Evolutionary conservation across 2,797 vertebrate species (phyloP), one percentile per base, ranked within the genome.

Genomic region (Vireo griseus): DNA sequence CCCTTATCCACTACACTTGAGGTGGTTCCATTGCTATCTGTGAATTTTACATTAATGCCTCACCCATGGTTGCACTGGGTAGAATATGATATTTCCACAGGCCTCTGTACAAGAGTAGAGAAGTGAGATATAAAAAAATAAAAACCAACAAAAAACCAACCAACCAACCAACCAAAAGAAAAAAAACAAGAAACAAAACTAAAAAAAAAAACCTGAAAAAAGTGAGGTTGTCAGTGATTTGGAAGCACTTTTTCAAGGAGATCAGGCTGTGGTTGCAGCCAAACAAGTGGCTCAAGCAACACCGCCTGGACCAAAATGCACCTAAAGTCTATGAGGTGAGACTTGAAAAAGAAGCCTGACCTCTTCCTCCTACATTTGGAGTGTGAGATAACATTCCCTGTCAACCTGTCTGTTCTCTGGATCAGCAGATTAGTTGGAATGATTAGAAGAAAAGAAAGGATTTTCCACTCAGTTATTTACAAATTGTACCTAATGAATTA

Each of bases 401-500:
- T 76, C 69, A 90, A 90, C 26, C 69, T 68, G 50, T 51, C 73
- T 86, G 55, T 84, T 96, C 66, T 77, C 68, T 78, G 55, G 82
- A 92, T 90, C 90, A 93, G 90, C 90, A 96, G 86, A 94, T 95
- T 95, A 78, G 62, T 26, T 78, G 86, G 55, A 85, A 33, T 72
- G 76, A 95, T 96, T 90, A 86, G 69, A 90, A 86, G 71, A 74
- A 94, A 86, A 92, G 20, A 92, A 90, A 93, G 79, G 79, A 94
- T 94, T 95, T 96, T 96, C 59, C 67, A 75, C 80, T 78, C 54
- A 29, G 73, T 92, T 90, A 93, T 95, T 94, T 95, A 86, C 90
- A 90, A 96, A 79, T 59, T 94, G 73, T 25, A 59, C 28, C 51
- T 95, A 94, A 93, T 75, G 71, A 94, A 95, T 95, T 95, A 94